A percentile compares a stretch with the other conserved stretches of the same genome.
Evolutionary conservation across 1,140 invertebrate species (phyloP).

Genomic region (Drosophila simulans): DNA sequence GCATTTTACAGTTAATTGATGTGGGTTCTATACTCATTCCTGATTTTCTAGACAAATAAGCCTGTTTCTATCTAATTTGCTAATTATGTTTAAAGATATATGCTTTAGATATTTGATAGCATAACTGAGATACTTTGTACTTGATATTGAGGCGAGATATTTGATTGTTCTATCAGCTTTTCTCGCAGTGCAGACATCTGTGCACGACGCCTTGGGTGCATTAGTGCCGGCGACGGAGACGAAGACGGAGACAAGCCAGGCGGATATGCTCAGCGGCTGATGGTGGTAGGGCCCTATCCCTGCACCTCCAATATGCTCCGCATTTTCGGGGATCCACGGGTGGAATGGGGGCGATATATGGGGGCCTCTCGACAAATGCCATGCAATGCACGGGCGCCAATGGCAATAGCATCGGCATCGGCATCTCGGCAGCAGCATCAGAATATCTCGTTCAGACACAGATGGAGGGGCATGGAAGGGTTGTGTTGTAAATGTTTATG

Average conservation of each 20-base stretch:
- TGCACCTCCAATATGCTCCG: conserved; percentile 24
- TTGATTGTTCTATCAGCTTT: neutral
- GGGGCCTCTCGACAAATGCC: conserved; percentile 1
- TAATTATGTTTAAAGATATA: too few relatives aligned
- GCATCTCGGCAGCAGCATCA: neutral
- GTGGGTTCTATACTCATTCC: too few relatives aligned
- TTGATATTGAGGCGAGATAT: neutral
- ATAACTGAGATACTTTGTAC: neutral
- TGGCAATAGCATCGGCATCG: neutral
- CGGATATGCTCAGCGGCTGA: conserved; percentile 34
- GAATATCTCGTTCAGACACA: conserved; percentile 8
- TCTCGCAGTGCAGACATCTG: conserved; percentile 31
- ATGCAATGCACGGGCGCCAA: conserved; percentile 14
- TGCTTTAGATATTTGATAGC: too few relatives aligned
- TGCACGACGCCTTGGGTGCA: conserved; percentile 35
- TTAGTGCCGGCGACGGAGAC: conserved; percentile 39
- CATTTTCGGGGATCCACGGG: conserved; percentile 14
- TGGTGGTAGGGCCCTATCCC: conserved; percentile 30
- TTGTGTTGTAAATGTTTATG: conserved; percentile 69
- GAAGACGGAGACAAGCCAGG: conserved; percentile 22
- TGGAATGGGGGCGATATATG: neutral
- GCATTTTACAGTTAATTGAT: too few relatives aligned
- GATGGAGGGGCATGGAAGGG: conserved; percentile 26
- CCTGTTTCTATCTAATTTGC: too few relatives aligned
- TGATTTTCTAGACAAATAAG: too few relatives aligned